phyloP scores from a whole-genome alignment of 2,797 vertebrate species.

The Sebastes miniatus region DNA sequence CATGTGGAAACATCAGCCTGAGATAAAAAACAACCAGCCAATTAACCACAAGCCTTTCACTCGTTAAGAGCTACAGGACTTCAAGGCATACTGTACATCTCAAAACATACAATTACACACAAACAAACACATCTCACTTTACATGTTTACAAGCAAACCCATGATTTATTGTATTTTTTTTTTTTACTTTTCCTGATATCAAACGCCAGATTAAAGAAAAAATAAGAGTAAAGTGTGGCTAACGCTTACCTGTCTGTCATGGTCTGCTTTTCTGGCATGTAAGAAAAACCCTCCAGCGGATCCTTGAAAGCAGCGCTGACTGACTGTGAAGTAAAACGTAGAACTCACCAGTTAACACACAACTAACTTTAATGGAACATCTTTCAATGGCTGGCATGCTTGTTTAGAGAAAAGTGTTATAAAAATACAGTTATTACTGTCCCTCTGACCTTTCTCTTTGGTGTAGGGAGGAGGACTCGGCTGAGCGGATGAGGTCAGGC shows the following conservation, averaged over 20 bases:
- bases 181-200: neutral
- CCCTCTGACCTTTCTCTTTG: slow-evolving; percentile 75
- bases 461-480: slow-evolving; percentile 69
- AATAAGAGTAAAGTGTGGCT: neutral
- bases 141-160: neutral
- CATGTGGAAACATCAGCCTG: too few species aligned
- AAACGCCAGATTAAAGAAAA: neutral
- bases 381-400: neutral
- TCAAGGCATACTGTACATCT: neutral
- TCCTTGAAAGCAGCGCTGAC: slow-evolving; percentile 2
- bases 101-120: neutral
- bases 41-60: too few species aligned
- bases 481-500: slow-evolving; percentile 30
- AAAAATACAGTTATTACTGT: neutral
- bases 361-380: neutral
- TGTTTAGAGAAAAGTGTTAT: neutral
- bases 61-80: neutral
- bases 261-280: slow-evolving; percentile 18
- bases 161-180: too few species aligned
- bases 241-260: slow-evolving; percentile 51
- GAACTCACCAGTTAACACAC: neutral
- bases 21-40: too few species aligned
- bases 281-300: slow-evolving; percentile 37
- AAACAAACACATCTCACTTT: neutral
- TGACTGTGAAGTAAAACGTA: slow-evolving; percentile 55